A percentile compares a stretch with the other conserved stretches of the same genome.
Conservation (phyloP, 2,113 vertebrate genomes). For the Zosterops hypoxanthus region DNA sequence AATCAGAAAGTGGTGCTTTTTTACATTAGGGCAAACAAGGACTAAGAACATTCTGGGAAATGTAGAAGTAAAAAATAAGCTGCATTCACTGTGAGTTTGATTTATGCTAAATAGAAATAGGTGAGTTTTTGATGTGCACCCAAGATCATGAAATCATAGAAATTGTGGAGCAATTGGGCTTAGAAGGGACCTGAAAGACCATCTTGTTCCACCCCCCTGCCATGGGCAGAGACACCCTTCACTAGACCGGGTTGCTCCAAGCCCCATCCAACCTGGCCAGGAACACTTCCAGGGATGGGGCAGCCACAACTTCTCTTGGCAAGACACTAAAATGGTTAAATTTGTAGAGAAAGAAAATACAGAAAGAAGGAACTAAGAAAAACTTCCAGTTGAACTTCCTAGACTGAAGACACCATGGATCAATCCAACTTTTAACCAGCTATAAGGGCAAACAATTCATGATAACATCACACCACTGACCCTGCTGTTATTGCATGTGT, state of each 20-base stretch:
- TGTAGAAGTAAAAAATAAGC: background rate
- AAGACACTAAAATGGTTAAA: background rate
- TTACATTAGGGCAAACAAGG: background rate
- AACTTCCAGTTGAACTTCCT: background rate
- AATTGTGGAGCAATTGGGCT: background rate
- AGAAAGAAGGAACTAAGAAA: background rate
- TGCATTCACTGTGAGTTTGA: background rate
- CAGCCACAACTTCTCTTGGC: background rate
- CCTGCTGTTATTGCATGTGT: background rate
- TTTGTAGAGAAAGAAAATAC: background rate
- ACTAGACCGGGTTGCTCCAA: background rate
- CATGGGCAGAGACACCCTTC: background rate
- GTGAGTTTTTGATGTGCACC: background rate
- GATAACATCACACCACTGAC: background rate
- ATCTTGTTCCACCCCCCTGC: fast-evolving
- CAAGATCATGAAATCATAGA: background rate
- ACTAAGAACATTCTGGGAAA: background rate
- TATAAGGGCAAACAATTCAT: background rate
- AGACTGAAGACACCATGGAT: background rate
- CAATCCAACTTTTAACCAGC: background rate
- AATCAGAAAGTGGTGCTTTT: background rate
- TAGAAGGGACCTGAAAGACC: background rate
- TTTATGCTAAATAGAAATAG: background rate
- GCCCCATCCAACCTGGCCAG: background rate
- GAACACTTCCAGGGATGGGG: background rate